These are phyloP conservation scores for Campopleginae sp. DNA, from an alignment of 2,888 invertebrate genomes.

Conservation along the genomic window DNA sequence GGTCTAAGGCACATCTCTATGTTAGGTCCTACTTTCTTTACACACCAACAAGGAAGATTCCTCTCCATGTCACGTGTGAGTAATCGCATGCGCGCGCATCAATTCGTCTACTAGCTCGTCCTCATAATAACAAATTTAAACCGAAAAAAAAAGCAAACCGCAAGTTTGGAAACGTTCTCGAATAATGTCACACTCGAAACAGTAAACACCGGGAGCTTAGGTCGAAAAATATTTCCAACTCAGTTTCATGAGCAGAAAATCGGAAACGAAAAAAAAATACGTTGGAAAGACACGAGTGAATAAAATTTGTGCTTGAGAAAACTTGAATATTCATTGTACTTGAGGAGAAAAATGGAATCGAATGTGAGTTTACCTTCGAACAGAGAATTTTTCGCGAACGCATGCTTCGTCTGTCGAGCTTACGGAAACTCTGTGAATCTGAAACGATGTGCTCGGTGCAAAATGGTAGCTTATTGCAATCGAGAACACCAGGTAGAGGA, in stretches of 20 bases:
- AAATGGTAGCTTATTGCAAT: background rate
- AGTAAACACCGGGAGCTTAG: background rate
- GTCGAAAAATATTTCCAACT: background rate
- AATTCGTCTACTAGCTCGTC: background rate
- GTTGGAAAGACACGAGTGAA: background rate
- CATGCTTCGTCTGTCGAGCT: conserved; percentile 81
- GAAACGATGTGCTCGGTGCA: conserved; percentile 76
- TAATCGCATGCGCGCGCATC: background rate
- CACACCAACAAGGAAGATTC: background rate
- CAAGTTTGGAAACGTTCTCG: background rate
- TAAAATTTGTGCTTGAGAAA: background rate
- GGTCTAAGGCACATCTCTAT: background rate
- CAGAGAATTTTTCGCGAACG: conserved; percentile 77
- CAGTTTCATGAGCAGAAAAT: background rate
- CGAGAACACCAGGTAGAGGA: background rate
- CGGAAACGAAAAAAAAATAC: background rate
- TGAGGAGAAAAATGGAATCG: background rate
- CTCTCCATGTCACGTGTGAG: background rate
- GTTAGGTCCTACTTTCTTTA: background rate
- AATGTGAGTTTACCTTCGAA: background rate
- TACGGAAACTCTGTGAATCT: conserved; percentile 72
- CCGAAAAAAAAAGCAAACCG: background rate
- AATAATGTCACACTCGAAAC: background rate
- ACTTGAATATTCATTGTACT: background rate
- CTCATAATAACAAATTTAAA: background rate